Conservation (phyloP, 2,113 vertebrate species). For the Acrocephalus arundinaceus region DNA sequence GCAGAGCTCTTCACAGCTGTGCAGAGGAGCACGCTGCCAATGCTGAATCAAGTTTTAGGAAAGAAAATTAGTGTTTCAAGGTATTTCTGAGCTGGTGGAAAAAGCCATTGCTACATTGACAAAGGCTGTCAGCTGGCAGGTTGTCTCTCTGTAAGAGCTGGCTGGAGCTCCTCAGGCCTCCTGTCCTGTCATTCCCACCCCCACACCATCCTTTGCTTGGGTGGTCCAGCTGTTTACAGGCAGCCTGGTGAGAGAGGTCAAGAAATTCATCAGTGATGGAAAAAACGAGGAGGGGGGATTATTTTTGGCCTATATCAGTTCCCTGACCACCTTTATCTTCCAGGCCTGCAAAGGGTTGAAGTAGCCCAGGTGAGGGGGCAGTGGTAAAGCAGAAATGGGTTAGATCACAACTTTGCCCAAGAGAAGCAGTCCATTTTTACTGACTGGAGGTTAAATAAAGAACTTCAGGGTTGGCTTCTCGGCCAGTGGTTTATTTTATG, state of each 20-base stretch:
- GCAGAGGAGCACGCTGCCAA: background rate
- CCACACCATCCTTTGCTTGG: conserved; percentile 22
- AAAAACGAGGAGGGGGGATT: background rate
- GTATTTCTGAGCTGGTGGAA: background rate
- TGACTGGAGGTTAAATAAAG: background rate
- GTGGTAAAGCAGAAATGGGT: background rate
- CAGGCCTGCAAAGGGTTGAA: background rate
- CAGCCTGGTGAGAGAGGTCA: conserved; percentile 5
- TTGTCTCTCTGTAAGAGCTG: background rate
- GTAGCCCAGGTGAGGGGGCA: background rate
- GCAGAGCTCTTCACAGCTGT: background rate
- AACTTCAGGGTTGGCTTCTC: background rate
- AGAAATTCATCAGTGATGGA: background rate
- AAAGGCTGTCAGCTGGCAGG: background rate
- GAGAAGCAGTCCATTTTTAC: background rate
- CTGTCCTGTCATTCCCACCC: background rate
- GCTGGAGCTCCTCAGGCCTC: background rate
- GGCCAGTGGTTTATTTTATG: background rate
- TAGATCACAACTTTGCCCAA: background rate
- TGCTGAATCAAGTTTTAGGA: background rate
- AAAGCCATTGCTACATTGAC: background rate
- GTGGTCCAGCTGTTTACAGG: conserved; percentile 63
- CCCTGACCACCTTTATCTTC: background rate
- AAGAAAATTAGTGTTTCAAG: background rate
- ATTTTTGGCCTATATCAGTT: background rate